A percentile compares a stretch with the other conserved stretches of the same genome.
phyloP scores from a whole-genome alignment of 2,888 invertebrate species.

The Spisula solida region DNA sequence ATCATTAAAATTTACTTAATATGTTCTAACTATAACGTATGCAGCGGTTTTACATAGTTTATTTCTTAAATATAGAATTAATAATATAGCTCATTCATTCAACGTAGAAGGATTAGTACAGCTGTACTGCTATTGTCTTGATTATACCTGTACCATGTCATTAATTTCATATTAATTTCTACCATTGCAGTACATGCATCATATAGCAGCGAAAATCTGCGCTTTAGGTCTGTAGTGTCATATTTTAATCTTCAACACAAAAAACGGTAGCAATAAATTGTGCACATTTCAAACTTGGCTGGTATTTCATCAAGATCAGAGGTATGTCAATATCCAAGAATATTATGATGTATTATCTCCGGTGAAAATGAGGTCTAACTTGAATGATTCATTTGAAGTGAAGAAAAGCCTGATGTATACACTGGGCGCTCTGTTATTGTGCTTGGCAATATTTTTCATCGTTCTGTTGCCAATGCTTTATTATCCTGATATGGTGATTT shows the following conservation, averaged over 20 bases:
- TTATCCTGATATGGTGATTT: too few species aligned
- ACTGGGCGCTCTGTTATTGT: background rate
- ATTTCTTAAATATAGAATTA: too few species aligned
- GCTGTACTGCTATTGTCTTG: too few species aligned
- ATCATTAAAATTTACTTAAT: too few species aligned
- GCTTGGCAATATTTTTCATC: background rate
- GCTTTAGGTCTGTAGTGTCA: background rate
- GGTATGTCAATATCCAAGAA: slow-evolving; percentile 8
- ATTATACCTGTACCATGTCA: background rate
- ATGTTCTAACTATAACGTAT: too few species aligned
- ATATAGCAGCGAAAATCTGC: background rate
- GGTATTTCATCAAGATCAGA: slow-evolving; percentile 18
- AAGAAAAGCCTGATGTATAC: background rate
- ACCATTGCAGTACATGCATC: background rate
- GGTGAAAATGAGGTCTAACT: slow-evolving; percentile 6
- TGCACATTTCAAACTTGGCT: slow-evolving; percentile 5
- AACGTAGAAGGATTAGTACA: too few species aligned
- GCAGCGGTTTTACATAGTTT: too few species aligned
- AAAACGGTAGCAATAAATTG: slow-evolving; percentile 9
- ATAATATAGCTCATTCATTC: too few species aligned
- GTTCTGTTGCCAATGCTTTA: too few species aligned
- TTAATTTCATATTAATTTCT: slow-evolving; percentile 3
- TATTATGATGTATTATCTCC: background rate
- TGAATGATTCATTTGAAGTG: slow-evolving; percentile 17
- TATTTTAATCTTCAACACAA: background rate